Percentiles rank a stretch among this genome's conserved stretches.
phyloP scores from a whole-genome alignment of 2,888 invertebrate genomes.

The Cryptophagus acutangulus region DNA sequence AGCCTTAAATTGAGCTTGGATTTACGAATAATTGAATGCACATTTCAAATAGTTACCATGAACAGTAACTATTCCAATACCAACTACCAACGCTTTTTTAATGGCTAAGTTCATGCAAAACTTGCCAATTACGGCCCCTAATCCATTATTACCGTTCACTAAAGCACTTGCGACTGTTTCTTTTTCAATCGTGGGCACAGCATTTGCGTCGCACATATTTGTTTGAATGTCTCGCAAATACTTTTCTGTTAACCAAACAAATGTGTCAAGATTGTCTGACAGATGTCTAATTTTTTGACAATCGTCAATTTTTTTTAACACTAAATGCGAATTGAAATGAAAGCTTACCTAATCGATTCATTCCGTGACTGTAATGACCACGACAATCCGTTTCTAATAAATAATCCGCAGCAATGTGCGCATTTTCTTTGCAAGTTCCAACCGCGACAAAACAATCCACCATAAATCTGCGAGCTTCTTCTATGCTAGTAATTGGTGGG shows the following conservation, averaged over 20 bases:
- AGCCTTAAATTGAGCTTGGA: background rate
- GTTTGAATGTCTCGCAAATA: slow-evolving; percentile 59
- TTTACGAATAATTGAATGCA: background rate
- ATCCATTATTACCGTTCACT: slow-evolving; percentile 63
- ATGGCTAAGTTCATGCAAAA: slow-evolving; percentile 63
- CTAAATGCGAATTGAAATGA: background rate
- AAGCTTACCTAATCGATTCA: slow-evolving; percentile 56
- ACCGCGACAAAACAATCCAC: slow-evolving; percentile 61
- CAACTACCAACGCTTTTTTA: slow-evolving; percentile 60
- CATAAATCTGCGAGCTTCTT: slow-evolving; percentile 58
- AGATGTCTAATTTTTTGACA: too few relatives aligned
- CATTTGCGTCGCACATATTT: slow-evolving; percentile 49
- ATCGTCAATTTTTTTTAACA: background rate
- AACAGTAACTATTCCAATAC: slow-evolving; percentile 63
- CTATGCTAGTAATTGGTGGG: too few relatives aligned
- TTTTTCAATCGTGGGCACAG: slow-evolving; percentile 54
- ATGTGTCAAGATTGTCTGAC: background rate
- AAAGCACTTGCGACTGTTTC: slow-evolving; percentile 52
- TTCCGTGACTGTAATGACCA: slow-evolving; percentile 69
- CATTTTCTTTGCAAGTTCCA: slow-evolving; percentile 58
- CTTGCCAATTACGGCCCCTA: slow-evolving; percentile 63
- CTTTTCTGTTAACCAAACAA: slow-evolving; percentile 48
- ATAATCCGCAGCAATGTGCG: slow-evolving; percentile 61
- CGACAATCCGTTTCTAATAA: slow-evolving; percentile 64
- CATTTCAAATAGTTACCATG: slow-evolving; percentile 43